Evolutionary conservation across 2,888 invertebrate species (phyloP), one percentile per base, ranked within the genome.

Genomic region (Pollenia griseotomentosa): DNA sequence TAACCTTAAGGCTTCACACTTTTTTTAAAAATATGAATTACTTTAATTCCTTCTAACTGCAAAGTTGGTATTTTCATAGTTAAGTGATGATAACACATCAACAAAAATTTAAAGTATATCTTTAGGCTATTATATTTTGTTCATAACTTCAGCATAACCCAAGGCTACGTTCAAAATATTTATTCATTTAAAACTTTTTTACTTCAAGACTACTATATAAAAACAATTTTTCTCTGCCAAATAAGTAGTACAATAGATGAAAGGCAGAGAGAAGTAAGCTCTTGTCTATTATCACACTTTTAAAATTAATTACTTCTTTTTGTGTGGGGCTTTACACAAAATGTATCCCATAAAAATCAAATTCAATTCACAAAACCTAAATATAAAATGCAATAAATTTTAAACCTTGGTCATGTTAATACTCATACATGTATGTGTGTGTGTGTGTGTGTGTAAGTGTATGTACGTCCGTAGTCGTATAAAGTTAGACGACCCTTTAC

Each of bases 371-470:
- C 59, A 75, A 84, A 87, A 81, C 77, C 83, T 78, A 78, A 87
- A 81, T 83, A 81, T 78, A 73, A 83, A 83, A 78, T 77, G 86
- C 86, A 57, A 84, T 87, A 87, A 87, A 87, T 87, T 81, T 77
- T 33, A 75, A 81, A 51, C 59, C 16, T 33, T 79, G 59, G 16
- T 40, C 57, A 65, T 63, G 19, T 66, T 23, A 48, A 46, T 33
- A 3, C 2, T 23, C n/a, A 33, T 73, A 19, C 12, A 71, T 16
- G 12, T 16, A 59, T 12, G 2, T 16, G n/a, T 65, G 44, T 53
- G 6, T 74, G 16, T 55, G n/a, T 44, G 51, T 12, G 10, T 66
- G 33, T 73, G 14, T 12, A 1, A 61, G 10, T 42, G 65, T 65
- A 12, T 51, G 46, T 48, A 33, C 33, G 8, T 51, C 14, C 42